phyloP scores from a whole-genome alignment of 2,888 invertebrate genomes.

The Tenthredo amoena region DNA sequence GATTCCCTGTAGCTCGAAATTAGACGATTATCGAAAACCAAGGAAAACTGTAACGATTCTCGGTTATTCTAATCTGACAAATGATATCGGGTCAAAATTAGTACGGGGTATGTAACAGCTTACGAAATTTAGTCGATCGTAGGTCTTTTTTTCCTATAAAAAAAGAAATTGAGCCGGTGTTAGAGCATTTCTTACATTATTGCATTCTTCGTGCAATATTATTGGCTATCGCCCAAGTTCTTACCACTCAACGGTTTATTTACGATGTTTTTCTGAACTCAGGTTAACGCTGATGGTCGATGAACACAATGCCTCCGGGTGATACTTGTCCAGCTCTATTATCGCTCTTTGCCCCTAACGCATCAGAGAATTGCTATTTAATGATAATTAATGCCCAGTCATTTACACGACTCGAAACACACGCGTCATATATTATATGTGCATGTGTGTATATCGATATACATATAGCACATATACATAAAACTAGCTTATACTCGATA shows the following conservation, averaged over 20 bases:
- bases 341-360: not conserved
- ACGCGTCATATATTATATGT: not conserved
- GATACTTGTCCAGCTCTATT: constrained; percentile 7
- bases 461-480: not conserved
- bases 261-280: constrained; percentile 18
- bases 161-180: not conserved
- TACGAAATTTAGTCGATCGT: not conserved
- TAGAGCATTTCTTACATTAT: not conserved
- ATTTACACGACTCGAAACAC: constrained; percentile 1
- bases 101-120: not conserved
- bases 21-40: not conserved
- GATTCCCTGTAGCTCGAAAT: no score
- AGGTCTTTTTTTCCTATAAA: not conserved
- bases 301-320: not conserved
- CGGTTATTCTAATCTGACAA: not conserved
- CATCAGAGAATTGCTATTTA: constrained; percentile 19
- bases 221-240: not conserved
- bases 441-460: not conserved
- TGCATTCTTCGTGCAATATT: not conserved
- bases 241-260: not conserved
- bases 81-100: not conserved
- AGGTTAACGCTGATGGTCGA: constrained; percentile 7
- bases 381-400: constrained; percentile 34
- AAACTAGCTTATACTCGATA: not conserved
- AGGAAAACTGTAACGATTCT: not conserved